phyloP scores from a whole-genome alignment of 1,140 invertebrate genomes.

The Papilio polyxenes region DNA sequence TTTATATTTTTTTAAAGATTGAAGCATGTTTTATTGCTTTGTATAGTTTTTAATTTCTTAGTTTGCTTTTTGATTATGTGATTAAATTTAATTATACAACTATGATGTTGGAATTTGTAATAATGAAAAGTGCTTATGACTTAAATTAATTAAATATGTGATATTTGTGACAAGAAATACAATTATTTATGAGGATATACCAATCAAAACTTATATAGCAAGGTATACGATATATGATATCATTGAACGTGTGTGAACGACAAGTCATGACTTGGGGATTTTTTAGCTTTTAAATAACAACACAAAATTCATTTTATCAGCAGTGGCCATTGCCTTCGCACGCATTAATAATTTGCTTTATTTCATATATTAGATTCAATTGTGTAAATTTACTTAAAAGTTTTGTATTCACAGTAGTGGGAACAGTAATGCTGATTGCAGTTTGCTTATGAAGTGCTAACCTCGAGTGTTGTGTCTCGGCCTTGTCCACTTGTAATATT shows the following conservation, averaged over 20 bases:
- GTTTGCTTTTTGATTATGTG: slow-evolving; percentile 19
- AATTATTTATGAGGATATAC: background rate
- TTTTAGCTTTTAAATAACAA: slow-evolving; percentile 16
- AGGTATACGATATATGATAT: background rate
- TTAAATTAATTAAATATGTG: background rate
- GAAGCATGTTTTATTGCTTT: slow-evolving; percentile 31
- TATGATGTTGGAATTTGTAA: background rate
- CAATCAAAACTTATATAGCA: background rate
- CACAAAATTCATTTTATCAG: background rate
- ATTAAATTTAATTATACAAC: slow-evolving; percentile 19
- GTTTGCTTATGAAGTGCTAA: slow-evolving; percentile 21
- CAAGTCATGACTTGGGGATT: background rate
- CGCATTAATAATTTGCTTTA: slow-evolving; percentile 24
- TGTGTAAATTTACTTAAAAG: background rate
- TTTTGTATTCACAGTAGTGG: slow-evolving; percentile 3
- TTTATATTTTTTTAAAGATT: background rate
- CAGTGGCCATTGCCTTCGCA: slow-evolving; percentile 8
- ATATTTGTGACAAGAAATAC: background rate
- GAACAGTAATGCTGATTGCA: background rate
- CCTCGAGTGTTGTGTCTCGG: background rate
- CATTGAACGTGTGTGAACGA: background rate
- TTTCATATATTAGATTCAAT: background rate
- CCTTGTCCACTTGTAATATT: background rate
- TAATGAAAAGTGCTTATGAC: background rate
- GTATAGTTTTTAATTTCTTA: slow-evolving; percentile 27